phyloP scores from a whole-genome alignment of 2,888 invertebrate genomes.

The Mimumesa dahlbomi region DNA sequence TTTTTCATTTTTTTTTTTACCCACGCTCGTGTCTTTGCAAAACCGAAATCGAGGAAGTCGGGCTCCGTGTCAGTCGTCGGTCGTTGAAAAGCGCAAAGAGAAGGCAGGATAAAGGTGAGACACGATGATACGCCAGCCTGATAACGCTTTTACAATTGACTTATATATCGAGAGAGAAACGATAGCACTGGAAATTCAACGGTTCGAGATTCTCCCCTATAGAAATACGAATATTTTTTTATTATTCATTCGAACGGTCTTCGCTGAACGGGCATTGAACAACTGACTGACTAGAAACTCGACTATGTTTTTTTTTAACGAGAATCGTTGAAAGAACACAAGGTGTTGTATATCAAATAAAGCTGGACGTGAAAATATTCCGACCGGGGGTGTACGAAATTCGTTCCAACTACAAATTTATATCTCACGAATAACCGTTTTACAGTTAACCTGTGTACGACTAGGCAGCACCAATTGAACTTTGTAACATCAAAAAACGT shows the following conservation, averaged over 20 bases:
- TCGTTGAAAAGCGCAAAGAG: constrained; percentile 62
- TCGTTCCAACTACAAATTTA: not conserved
- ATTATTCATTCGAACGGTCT: not conserved
- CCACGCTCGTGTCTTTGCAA: constrained; percentile 21
- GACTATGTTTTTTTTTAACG: not conserved
- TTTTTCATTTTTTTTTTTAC: not conserved
- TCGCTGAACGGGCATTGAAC: too few species aligned
- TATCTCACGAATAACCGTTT: not conserved
- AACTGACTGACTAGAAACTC: not conserved
- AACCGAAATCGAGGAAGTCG: constrained; percentile 65
- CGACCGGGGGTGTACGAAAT: not conserved
- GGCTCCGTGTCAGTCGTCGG: constrained; percentile 63
- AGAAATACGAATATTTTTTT: not conserved
- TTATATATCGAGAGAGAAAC: not conserved
- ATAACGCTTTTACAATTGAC: constrained; percentile 3
- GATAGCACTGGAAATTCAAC: not conserved
- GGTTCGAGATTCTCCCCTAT: not conserved
- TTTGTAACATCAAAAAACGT: not conserved
- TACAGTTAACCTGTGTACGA: not conserved
- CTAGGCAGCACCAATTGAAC: not conserved
- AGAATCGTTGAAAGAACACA: not conserved
- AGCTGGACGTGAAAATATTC: too few species aligned
- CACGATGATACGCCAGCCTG: constrained; percentile 40
- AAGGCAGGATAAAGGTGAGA: constrained; percentile 55
- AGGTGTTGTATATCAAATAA: too few species aligned